Percentiles rank a stretch among this genome's conserved stretches.
These are phyloP conservation scores for Drosophila suzukii DNA, from an alignment of 1,140 invertebrate genomes.

Conservation along the genomic window DNA sequence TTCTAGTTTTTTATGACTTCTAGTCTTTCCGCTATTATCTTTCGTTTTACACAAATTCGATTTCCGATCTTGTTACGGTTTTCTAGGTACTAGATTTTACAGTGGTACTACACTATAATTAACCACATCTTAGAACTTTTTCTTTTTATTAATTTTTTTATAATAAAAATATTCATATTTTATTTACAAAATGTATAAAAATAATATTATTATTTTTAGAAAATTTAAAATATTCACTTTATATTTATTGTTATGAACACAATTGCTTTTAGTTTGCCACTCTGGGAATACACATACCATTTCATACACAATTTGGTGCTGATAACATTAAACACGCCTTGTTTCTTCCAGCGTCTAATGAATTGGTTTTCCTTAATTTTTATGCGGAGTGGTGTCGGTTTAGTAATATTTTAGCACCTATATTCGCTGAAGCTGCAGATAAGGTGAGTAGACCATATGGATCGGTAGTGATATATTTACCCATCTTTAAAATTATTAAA, in stretches of 20 bases:
- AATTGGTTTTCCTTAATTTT: constrained; percentile 99
- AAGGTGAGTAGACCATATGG: constrained; percentile 87
- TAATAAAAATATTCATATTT: no score
- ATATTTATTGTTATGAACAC: neutral
- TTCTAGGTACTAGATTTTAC: neutral
- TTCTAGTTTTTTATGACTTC: no score
- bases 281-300: neutral
- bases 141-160: no score
- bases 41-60: neutral
- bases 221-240: neutral
- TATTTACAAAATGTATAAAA: no score
- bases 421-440: constrained; percentile 98
- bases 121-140: neutral
- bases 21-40: no score
- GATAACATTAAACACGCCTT: constrained; percentile 25
- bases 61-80: neutral
- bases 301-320: constrained; percentile 6
- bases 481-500: neutral
- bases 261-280: neutral
- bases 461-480: neutral
- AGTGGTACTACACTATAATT: neutral
- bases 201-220: neutral
- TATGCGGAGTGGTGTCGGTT: constrained; percentile 99
- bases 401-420: constrained; percentile 97
- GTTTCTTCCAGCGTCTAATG: constrained; percentile 92